These are phyloP conservation scores for Drosophila borborema DNA, from an alignment of 2,888 invertebrate species.

Conservation along the genomic window DNA sequence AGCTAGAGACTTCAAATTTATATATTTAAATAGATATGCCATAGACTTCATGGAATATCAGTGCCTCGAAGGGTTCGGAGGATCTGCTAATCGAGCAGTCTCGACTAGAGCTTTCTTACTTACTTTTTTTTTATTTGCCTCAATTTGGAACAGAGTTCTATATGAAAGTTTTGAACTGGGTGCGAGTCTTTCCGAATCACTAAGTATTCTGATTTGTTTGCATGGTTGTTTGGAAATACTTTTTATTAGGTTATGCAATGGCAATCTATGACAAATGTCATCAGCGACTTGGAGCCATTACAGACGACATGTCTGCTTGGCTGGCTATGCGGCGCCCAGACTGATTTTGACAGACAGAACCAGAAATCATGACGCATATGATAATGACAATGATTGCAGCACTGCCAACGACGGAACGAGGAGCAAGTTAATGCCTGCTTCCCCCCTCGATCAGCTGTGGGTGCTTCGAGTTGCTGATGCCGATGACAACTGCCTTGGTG, in stretches of 20 bases:
- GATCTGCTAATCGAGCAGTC: no score
- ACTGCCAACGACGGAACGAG: conserved; percentile 27
- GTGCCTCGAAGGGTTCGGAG: no score
- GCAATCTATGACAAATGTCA: conserved; percentile 47
- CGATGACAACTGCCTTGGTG: conserved; percentile 62
- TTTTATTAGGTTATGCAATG: conserved; percentile 11
- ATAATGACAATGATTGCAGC: conserved; percentile 75
- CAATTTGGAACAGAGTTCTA: background rate
- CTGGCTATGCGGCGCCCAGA: conserved; percentile 19
- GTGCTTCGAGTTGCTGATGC: conserved; percentile 40
- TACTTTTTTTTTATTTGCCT: no score
- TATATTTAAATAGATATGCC: no score
- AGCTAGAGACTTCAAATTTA: no score
- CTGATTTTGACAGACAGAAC: conserved; percentile 52
- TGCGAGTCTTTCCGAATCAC: background rate
- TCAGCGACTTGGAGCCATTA: conserved; percentile 42
- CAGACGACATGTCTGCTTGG: conserved; percentile 31
- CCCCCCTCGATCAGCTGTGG: conserved; percentile 31
- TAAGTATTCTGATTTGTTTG: background rate
- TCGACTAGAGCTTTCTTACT: no score
- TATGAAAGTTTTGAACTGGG: background rate
- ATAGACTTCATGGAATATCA: no score
- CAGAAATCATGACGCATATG: conserved; percentile 74
- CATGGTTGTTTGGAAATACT: background rate
- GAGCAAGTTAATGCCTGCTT: conserved; percentile 21